Evolutionary conservation across 2,888 invertebrate genomes (phyloP).

Genomic region (Antheraea assamensis): DNA sequence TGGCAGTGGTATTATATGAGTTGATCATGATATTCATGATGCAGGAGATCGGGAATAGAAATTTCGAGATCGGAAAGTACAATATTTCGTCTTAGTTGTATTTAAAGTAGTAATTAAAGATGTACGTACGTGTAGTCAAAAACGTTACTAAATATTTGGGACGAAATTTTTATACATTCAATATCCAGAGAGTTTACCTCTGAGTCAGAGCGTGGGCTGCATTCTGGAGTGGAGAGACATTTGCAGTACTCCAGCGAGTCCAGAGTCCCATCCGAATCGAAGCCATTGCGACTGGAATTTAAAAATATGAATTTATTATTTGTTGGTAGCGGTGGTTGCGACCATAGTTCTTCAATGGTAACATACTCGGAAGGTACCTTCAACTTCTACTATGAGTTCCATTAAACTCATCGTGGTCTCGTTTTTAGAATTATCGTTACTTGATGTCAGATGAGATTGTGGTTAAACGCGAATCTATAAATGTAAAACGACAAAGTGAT

Average conservation of each 20-base stretch:
- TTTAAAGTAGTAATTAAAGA: background rate
- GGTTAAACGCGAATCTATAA: too few relatives aligned
- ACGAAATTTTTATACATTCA: background rate
- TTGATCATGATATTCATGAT: background rate
- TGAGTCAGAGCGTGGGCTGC: slow-evolving; percentile 50
- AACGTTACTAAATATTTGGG: background rate
- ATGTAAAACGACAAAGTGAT: too few relatives aligned
- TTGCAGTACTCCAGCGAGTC: slow-evolving; percentile 65
- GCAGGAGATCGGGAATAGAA: background rate
- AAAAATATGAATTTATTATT: background rate
- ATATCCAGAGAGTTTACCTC: slow-evolving; percentile 37
- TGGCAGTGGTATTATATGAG: background rate
- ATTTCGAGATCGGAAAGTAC: background rate
- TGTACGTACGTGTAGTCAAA: background rate
- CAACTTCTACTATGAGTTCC: too few relatives aligned
- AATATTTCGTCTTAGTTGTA: background rate
- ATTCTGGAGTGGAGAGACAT: slow-evolving; percentile 56
- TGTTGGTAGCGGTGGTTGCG: too few relatives aligned
- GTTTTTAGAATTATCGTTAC: too few relatives aligned
- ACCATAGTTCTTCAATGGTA: too few relatives aligned
- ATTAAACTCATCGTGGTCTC: too few relatives aligned
- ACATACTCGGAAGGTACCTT: too few relatives aligned
- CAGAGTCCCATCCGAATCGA: slow-evolving; percentile 52
- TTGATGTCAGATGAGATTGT: too few relatives aligned
- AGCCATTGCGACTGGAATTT: slow-evolving; percentile 32